These are phyloP conservation scores for Rhincodon typus DNA, from an alignment of 2,797 vertebrate genomes.

Conservation along the genomic window DNA sequence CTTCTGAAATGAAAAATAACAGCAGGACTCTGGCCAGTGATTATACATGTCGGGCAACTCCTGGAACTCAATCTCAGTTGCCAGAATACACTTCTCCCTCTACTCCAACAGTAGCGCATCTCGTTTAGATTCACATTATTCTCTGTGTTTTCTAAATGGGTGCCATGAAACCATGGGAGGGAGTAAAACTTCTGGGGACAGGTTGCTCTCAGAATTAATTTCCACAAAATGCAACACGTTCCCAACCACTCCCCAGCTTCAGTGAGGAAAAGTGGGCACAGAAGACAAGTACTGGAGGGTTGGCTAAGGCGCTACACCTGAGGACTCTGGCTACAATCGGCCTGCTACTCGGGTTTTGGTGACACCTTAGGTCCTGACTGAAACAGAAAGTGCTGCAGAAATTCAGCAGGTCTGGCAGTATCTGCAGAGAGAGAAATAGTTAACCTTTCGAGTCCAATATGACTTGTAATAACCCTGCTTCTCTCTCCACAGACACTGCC, in stretches of 20 bases:
- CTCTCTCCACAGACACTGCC: too few relatives aligned
- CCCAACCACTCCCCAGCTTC: neutral
- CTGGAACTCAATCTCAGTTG: neutral
- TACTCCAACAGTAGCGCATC: neutral
- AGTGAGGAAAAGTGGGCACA: neutral
- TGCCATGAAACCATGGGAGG: neutral
- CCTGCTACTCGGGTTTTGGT: neutral
- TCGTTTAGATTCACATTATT: neutral
- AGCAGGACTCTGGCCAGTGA: neutral
- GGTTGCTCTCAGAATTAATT: neutral
- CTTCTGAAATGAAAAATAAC: neutral
- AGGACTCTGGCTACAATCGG: neutral
- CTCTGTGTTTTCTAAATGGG: neutral
- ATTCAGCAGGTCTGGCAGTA: too few relatives aligned
- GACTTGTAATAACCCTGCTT: too few relatives aligned
- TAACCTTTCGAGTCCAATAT: too few relatives aligned
- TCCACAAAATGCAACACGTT: neutral
- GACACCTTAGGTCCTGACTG: neutral
- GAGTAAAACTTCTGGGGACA: neutral
- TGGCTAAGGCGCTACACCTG: too few relatives aligned
- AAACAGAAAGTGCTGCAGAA: too few relatives aligned
- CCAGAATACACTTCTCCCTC: neutral
- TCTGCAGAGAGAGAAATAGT: too few relatives aligned
- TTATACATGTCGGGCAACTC: neutral
- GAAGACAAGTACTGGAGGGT: neutral